These are phyloP conservation scores for Stenodema calcarata DNA, from an alignment of 2,888 invertebrate species.

Conservation along the genomic window DNA sequence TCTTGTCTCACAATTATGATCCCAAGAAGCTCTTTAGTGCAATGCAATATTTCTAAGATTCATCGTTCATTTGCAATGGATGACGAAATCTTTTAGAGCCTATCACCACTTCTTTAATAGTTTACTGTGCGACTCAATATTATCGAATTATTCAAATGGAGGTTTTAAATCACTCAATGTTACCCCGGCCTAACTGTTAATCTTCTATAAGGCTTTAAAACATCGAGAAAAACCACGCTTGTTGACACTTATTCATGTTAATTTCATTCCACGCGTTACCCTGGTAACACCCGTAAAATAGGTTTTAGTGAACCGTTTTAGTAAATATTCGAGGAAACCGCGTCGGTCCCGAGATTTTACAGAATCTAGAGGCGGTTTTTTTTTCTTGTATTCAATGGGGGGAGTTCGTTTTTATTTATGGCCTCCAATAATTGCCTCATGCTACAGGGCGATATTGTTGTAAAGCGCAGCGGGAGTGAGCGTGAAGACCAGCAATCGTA, in stretches of 20 bases:
- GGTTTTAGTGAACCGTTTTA: neutral
- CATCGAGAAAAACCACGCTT: neutral
- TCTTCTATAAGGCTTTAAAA: neutral
- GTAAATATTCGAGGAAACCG: slow-evolving; percentile 9
- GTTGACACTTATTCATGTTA: slow-evolving; percentile 36
- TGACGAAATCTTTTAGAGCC: neutral
- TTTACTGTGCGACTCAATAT: neutral
- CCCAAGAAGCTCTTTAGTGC: too few relatives aligned
- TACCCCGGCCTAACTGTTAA: neutral
- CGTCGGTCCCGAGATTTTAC: neutral
- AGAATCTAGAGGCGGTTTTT: neutral
- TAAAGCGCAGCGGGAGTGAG: slow-evolving; percentile 16
- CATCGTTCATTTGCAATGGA: neutral
- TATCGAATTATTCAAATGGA: neutral
- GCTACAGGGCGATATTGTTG: slow-evolving; percentile 20
- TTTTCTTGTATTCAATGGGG: neutral
- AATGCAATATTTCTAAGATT: neutral
- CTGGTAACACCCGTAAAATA: slow-evolving; percentile 30
- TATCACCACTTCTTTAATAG: neutral
- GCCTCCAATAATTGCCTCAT: slow-evolving; percentile 30
- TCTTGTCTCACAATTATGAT: too few relatives aligned
- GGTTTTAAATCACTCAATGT: neutral
- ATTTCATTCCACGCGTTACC: slow-evolving; percentile 17
- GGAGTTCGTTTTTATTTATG: neutral
- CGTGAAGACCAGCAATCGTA: slow-evolving; percentile 6